phyloP scores from a whole-genome alignment of 1,140 invertebrate species.

The Aphis gossypii region DNA sequence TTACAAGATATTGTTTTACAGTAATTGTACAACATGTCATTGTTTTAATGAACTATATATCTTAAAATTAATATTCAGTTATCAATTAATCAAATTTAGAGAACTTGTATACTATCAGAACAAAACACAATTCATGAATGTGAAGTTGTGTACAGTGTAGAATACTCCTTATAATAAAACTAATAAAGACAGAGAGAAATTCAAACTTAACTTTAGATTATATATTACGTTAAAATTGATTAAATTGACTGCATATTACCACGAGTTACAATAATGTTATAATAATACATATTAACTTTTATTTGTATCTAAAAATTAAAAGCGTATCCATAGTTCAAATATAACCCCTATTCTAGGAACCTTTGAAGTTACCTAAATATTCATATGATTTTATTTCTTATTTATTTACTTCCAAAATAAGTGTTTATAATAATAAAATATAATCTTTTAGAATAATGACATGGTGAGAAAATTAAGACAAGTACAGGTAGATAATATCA shows the following conservation, averaged over 20 bases:
- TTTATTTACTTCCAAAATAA: too few species aligned
- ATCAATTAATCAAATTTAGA: not conserved
- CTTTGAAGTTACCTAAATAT: not conserved
- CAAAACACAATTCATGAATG: not conserved
- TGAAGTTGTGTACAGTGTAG: not conserved
- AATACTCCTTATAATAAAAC: not conserved
- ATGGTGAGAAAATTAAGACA: too few species aligned
- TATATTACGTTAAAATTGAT: not conserved
- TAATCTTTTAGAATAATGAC: too few species aligned
- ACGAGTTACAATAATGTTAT: not conserved
- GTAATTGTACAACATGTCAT: not conserved
- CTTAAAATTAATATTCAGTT: conserved; percentile 3
- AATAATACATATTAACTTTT: not conserved
- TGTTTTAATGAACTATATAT: not conserved
- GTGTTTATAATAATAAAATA: too few species aligned
- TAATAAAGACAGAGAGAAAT: not conserved
- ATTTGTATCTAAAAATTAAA: not conserved
- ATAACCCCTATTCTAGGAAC: not conserved
- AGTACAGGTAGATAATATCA: too few species aligned
- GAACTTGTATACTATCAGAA: not conserved
- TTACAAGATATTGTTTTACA: not conserved
- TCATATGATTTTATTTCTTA: not conserved
- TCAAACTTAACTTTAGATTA: not conserved
- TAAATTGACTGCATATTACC: not conserved
- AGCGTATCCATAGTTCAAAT: too few species aligned